Base-by-base conservation (phyloP, 2,113 vertebrate species). In the Chinchilla lanigera region DNA sequence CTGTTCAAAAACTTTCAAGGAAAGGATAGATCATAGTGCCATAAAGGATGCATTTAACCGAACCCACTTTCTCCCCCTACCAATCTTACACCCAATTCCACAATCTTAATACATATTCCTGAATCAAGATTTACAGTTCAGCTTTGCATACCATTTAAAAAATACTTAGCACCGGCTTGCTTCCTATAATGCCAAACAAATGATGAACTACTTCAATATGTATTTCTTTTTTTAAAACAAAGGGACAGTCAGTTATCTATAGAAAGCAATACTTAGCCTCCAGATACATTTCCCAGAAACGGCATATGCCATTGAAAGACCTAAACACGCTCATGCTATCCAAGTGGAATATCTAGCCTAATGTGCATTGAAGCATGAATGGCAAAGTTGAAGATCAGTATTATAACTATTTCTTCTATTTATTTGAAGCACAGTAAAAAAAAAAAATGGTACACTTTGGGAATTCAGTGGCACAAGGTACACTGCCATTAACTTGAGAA, bases 351-450 rank as follows among this genome's bases (percentile, higher is more conserved):
- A 95, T 81, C 96, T 69, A 93, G 98, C 98, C 98, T 98, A 98
- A 96, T 96, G 0, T 97, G 90, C 89, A 98, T 97, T 97, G 97
- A 98, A 98, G 98, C 98, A 98, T 97, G 97, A 98, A 98, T 98
- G 97, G 98, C 98, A 98, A 97, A 98, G 96, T 96, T 98, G 90
- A 98, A 91, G 94, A 98, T 98, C 96, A 95, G 96, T 98, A 98
- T 97, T 98, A 98, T 98, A 98, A 98, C 98, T 99, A 98, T 98
- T 98, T 98, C 98, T 98, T 98, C 98, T 99, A 99, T 99, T 99
- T 99, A 99, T 99, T 99, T 99, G 99, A 99, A 99, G 98, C 99
- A 99, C 98, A 98, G 98, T 99, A 99, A 98, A 99, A 99, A 99
- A 96, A 95, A 98, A 98, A 98, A 98, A 96, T 95, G 98, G 98